Conservation (phyloP, 1,140 invertebrate genomes). For the Drosophila bocqueti region DNA sequence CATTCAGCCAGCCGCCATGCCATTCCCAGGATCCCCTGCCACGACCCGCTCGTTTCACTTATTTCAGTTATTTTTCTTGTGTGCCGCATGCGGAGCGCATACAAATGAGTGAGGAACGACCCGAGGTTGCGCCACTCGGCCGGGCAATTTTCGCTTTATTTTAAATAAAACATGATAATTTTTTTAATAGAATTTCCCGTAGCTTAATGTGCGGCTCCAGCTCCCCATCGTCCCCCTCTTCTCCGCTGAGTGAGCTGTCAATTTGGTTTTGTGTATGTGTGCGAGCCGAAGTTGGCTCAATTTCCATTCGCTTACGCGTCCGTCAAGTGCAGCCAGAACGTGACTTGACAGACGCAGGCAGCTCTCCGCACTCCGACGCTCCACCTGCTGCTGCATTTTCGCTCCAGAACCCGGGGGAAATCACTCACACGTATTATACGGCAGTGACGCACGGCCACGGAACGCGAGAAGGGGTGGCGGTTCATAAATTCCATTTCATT, state of each 20-base stretch:
- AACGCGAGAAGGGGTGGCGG: not conserved
- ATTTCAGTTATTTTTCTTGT: constrained; percentile 73
- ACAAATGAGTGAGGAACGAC: constrained; percentile 60
- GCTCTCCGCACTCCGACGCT: constrained; percentile 5
- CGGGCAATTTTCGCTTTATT: constrained; percentile 53
- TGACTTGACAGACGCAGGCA: constrained; percentile 34
- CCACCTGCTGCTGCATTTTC: constrained; percentile 11
- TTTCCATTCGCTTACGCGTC: constrained; percentile 39
- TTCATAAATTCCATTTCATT: constrained; percentile 74
- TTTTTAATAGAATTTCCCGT: constrained; percentile 66
- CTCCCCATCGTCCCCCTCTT: not conserved
- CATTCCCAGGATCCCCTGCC: constrained; percentile 13
- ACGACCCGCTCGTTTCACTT: constrained; percentile 55
- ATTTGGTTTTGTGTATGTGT: constrained; percentile 20
- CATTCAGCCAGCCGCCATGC: constrained; percentile 4
- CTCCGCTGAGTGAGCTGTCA: constrained; percentile 49
- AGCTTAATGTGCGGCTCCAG: constrained; percentile 17
- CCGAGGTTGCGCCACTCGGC: constrained; percentile 13
- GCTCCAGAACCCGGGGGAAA: constrained; percentile 42
- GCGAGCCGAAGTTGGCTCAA: constrained; percentile 44
- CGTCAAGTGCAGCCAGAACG: constrained; percentile 45
- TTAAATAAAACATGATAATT: constrained; percentile 76
- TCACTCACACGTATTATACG: constrained; percentile 61
- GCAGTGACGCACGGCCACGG: constrained; percentile 20
- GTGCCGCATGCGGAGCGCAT: constrained; percentile 60